A percentile compares a stretch with the other conserved stretches of the same genome.
These are phyloP conservation scores for Actias luna DNA, from an alignment of 2,888 invertebrate species.

Conservation along the genomic window DNA sequence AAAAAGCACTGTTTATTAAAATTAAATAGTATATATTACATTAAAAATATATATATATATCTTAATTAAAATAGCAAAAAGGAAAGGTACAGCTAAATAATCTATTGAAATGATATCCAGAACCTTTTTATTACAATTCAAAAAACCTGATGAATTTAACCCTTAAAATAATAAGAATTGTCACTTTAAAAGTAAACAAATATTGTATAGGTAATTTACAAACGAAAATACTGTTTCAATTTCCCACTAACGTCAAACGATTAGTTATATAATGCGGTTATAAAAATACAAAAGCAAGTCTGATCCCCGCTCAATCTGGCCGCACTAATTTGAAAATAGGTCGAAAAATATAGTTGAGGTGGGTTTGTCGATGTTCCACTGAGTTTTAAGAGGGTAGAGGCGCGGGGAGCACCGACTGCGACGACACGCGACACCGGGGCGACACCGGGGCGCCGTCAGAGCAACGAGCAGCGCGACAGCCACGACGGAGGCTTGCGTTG, in stretches of 20 bases:
- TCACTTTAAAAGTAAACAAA: constrained; percentile 62
- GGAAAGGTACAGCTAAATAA: constrained; percentile 76
- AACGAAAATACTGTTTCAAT: constrained; percentile 67
- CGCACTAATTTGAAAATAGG: constrained; percentile 62
- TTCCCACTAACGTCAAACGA: constrained; percentile 50
- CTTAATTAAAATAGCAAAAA: constrained; percentile 79
- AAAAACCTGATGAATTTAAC: constrained; percentile 66
- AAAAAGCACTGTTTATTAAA: constrained; percentile 81
- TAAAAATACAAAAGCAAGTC: constrained; percentile 81
- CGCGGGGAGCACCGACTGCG: constrained; percentile 19
- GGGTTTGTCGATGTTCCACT: constrained; percentile 39
- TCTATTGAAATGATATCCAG: constrained; percentile 75
- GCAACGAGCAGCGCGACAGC: constrained; percentile 92
- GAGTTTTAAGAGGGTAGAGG: constrained; percentile 23
- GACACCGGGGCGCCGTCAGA: constrained; percentile 84
- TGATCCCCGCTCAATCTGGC: constrained; percentile 55
- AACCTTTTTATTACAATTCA: constrained; percentile 63
- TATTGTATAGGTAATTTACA: constrained; percentile 59
- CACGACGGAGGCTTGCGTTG: constrained; percentile 91
- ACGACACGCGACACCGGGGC: constrained; percentile 26
- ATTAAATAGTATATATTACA: constrained; percentile 81
- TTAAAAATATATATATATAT: constrained; percentile 73
- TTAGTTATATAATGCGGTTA: constrained; percentile 62
- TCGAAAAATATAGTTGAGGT: constrained; percentile 74
- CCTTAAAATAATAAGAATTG: constrained; percentile 55